phyloP scores from a whole-genome alignment of 2,113 vertebrate genomes.

The Psammodynastes pulverulentus region DNA sequence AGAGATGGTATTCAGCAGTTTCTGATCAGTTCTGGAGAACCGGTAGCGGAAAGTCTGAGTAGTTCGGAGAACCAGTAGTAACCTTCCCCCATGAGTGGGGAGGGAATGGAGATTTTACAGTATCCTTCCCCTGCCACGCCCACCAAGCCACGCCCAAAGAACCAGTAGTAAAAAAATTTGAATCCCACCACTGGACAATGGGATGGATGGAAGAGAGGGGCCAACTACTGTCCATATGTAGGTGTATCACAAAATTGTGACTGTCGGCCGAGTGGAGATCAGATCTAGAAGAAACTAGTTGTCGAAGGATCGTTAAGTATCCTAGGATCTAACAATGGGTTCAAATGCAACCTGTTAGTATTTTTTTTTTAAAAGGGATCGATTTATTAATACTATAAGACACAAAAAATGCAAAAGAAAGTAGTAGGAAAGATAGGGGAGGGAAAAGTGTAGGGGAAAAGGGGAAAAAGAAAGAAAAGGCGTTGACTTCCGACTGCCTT shows the following conservation, averaged over 20 bases:
- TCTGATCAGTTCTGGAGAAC: too few relatives aligned
- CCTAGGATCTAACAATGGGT: neutral
- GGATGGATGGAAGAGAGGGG: neutral
- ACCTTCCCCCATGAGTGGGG: too few relatives aligned
- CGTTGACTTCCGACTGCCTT: neutral
- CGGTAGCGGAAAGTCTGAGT: too few relatives aligned
- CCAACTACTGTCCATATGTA: neutral
- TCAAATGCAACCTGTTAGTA: neutral
- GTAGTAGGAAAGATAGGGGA: neutral
- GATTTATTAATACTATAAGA: neutral
- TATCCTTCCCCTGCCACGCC: too few relatives aligned
- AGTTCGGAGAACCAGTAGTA: too few relatives aligned
- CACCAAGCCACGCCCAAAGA: too few relatives aligned
- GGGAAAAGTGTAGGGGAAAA: neutral
- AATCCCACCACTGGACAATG: too few relatives aligned
- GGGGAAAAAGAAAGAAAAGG: neutral
- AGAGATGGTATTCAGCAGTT: too few relatives aligned
- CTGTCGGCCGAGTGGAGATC: neutral
- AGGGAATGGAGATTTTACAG: too few relatives aligned
- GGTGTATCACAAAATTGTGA: neutral
- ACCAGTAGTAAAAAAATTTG: too few relatives aligned
- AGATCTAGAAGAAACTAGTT: neutral
- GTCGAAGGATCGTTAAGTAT: neutral
- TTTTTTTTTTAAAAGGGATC: neutral
- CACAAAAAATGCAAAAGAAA: neutral